These are phyloP conservation scores for Ailurus styani DNA, from an alignment of 2,113 vertebrate genomes.

Conservation along the genomic window DNA sequence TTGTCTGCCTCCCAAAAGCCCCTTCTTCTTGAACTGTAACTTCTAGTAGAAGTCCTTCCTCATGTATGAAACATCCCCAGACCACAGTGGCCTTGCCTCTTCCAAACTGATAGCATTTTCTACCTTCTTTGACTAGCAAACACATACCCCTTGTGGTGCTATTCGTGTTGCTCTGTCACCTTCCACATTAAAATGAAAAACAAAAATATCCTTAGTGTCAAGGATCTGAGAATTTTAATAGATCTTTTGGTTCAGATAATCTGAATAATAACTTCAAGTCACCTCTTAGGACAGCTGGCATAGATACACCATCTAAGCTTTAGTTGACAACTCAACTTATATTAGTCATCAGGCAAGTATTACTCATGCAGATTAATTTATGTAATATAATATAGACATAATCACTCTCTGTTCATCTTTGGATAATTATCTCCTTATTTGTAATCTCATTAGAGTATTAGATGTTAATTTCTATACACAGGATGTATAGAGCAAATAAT, in stretches of 20 bases:
- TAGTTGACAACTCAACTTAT: not conserved
- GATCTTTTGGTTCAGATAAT: not conserved
- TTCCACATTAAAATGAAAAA: not conserved
- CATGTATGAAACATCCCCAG: not conserved
- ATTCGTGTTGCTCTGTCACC: not conserved
- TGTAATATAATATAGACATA: not conserved
- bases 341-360: not conserved
- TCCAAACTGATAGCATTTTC: not conserved
- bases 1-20: not conserved
- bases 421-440: slow-evolving; percentile 19
- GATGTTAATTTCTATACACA: not conserved
- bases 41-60: not conserved
- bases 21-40: not conserved
- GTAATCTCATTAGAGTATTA: not conserved
- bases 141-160: not conserved
- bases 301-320: not conserved
- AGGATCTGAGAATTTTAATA: not conserved
- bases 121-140: not conserved
- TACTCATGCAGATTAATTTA: not conserved
- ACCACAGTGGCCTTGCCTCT: not conserved
- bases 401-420: not conserved
- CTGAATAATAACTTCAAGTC: not conserved
- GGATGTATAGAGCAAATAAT: not conserved
- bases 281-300: not conserved
- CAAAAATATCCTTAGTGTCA: not conserved